Evolutionary conservation across 2,888 invertebrate species (phyloP), one percentile per base, ranked within the genome.

Genomic region (Plemyria rubiginata): DNA sequence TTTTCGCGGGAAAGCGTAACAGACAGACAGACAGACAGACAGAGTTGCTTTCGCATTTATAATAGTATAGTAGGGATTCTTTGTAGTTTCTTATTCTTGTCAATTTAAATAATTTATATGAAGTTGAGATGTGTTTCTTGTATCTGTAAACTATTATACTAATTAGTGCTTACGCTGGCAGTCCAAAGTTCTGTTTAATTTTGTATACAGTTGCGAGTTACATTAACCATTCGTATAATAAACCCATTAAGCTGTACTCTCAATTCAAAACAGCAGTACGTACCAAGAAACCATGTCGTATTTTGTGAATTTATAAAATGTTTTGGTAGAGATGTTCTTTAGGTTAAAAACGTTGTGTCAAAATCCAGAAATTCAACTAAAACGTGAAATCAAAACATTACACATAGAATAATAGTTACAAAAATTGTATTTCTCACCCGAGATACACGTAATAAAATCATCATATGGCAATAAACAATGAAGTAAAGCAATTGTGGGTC

Each of bases 401-500:
- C n/a, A n/a, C n/a, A n/a, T n/a, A n/a, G 11, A 11, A 38, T 11
- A 11, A 38, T 0, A 11, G 36, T 32, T 32, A 32, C 32, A 11
- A 11, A 9, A 38, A 11, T 38, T 11, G 2, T n/a, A 11, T 38
- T 9, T 38, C 36, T 8, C 1, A 43, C 2, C 43, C 43, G 11
- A 43, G 8, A 2, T 15, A 16, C 4, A 8, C 13, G 16, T 11
- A 45, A 45, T 45, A 52, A 56, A 70, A 68, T 62, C 57, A 58
- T 60, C 36, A 71, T 68, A 74, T 73, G 36, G 8, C 59, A 50
- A 68, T 72, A 66, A 75, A 70, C 74, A 70, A 56, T 61, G 70
- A 78, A 68, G 70, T 77, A 65, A 75, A 69, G 22, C 70, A 70
- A 66, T 75, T 74, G 70, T 73, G 70, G 46, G 46, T 54, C 11